Evolutionary conservation across 2,797 vertebrate genomes (phyloP).

Genomic region (Artibeus jamaicensis): DNA sequence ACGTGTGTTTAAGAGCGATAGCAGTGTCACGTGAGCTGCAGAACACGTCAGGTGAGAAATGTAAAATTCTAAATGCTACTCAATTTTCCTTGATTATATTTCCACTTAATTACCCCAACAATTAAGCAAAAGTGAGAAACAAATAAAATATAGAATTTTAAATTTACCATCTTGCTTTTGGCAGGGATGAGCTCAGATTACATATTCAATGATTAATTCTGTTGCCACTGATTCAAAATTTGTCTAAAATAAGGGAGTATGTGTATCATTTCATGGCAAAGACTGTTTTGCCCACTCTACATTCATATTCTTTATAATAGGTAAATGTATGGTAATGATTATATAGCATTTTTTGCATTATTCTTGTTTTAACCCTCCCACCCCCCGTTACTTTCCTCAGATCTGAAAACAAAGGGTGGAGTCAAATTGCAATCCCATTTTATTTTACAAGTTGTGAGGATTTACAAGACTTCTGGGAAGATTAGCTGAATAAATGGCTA

Average conservation of each 20-base stretch:
- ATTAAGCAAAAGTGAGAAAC: neutral
- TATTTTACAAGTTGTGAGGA: neutral
- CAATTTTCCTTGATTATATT: neutral
- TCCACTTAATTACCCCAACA: neutral
- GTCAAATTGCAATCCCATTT: neutral
- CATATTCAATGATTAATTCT: neutral
- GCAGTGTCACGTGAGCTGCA: neutral
- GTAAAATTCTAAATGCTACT: neutral
- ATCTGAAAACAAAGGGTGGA: neutral
- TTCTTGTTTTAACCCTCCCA: neutral
- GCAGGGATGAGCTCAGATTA: neutral
- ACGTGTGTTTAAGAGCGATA: neutral
- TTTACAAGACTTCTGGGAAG: neutral
- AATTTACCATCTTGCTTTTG: neutral
- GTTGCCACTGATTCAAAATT: neutral
- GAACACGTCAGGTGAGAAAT: neutral
- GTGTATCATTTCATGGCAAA: neutral
- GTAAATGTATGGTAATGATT: neutral
- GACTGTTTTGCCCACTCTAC: neutral
- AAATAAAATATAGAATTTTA: conserved; percentile 1
- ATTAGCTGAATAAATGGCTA: neutral
- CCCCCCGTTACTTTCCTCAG: neutral
- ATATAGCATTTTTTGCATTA: neutral
- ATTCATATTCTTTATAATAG: neutral
- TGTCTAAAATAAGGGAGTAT: neutral